Evolutionary conservation across 2,888 invertebrate genomes (phyloP).

Genomic region (Labia minor): DNA sequence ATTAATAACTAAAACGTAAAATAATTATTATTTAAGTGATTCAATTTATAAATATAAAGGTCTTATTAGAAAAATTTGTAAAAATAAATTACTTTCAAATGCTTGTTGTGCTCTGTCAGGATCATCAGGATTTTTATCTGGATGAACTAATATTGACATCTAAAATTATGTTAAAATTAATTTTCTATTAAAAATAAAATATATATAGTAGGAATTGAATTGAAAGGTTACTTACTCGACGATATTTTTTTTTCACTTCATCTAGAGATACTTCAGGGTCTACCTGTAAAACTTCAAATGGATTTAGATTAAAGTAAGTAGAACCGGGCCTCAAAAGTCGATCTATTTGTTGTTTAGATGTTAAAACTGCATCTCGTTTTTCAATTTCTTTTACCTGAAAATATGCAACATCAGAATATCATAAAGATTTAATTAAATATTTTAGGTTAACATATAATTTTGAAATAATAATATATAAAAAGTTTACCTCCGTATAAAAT

Average conservation of each 20-base stretch:
- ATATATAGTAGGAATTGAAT: conserved; percentile 1
- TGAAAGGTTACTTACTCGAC: conserved; percentile 45
- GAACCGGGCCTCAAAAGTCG: conserved; percentile 90
- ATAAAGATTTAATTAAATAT: not conserved
- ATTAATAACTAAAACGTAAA: conserved; percentile 57
- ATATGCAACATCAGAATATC: conserved; percentile 21
- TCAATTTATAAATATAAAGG: no score
- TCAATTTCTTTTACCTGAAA: conserved; percentile 96
- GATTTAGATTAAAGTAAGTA: conserved; percentile 97
- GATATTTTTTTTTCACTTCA: conserved; percentile 92
- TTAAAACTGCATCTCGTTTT: conserved; percentile 90
- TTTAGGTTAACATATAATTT: not conserved
- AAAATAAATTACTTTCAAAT: conserved; percentile 69
- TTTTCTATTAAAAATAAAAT: not conserved
- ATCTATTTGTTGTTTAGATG: conserved; percentile 94
- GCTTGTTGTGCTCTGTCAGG: conserved; percentile 85
- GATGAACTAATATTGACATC: conserved; percentile 95
- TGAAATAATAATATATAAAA: not conserved
- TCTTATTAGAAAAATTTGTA: no score
- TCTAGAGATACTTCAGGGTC: conserved; percentile 83
- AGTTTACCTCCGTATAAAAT: conserved; percentile 68
- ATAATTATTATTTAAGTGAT: not conserved
- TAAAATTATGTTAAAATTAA: conserved; percentile 30
- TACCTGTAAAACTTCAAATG: conserved; percentile 82
- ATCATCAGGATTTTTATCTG: conserved; percentile 97